Base-by-base conservation (phyloP, 2,888 invertebrate genomes). In the Cryptus armator region DNA sequence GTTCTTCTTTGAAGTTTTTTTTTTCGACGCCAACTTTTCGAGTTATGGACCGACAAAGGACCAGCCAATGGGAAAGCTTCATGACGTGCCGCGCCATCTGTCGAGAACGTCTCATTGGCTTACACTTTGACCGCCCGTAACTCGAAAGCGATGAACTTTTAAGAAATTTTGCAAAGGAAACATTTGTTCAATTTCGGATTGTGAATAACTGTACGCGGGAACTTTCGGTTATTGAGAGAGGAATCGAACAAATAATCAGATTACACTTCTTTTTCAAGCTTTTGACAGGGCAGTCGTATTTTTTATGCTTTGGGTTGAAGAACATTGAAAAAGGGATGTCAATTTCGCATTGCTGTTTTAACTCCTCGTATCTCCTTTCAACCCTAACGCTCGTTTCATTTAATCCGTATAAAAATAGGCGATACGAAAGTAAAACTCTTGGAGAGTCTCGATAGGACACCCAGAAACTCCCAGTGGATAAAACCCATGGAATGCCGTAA, bases 401-500 rank as follows among this genome's bases (percentile, higher is more conserved):
- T 5, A 37, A 0, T 12, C 48, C 14, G 10, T n/a, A 12, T 48
- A 37, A 37, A 48, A 48, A 48, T 48, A 48, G 48, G 14, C 3
- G n/a, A 12, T 48, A 12, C 48, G 48, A 48, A 48, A 48, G 37
- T 37, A 37, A 37, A 9, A 37, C 37, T 37, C 48, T 48, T 48
- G 48, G 48, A 48, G 48, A 12, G n/a, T 7, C n/a, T 12, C 48
- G 10, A 48, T 48, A n/a, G 48, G 37, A 37, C 37, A 37, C 37
- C 37, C 37, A 37, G 48, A 48, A 48, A 14, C 10, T 48, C 48
- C 3, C 9, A n/a, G 48, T 24, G 24, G 9, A 37, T 48, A 14
- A n/a, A 48, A 48, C 48, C 14, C 12, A 32, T 10, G 56, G 66
- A 80, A 66, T 59, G 43, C 29, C 14, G 14, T 24, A 77, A 82